Base-by-base conservation (phyloP, 2,113 vertebrate species). In the Apistogramma diplotaenia region DNA sequence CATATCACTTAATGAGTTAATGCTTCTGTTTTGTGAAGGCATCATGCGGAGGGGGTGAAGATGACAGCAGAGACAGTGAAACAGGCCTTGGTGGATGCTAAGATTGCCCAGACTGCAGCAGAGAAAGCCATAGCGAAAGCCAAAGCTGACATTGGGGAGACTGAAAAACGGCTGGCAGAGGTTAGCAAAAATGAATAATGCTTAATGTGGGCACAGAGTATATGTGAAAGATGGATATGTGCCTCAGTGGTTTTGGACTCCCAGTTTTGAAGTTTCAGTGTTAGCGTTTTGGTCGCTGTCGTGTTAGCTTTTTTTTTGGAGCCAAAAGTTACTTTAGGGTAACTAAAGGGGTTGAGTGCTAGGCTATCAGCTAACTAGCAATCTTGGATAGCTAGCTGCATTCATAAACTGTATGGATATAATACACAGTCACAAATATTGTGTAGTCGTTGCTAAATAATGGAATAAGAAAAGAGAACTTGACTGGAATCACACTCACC, bases 51-150 rank as follows among this genome's bases (percentile, higher is more conserved):
- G 74, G 93, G 89, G 0, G 97, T 97, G 53, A 97, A 96, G 88
- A 95, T 89, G 73, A 96, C 96, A 0, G 95, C 96, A 0, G 95
- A 97, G 83, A 94, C 90, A 0, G 97, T 98, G 60, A 96, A 93
- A 79, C 94, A 93, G 49, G 97, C 97, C 0, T 90, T 99, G 87
- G 94, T 94, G 21, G 97, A 97, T 75, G 97, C 97, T 0, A 95
- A 61, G 83, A 92, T 54, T 33, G 96, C 98, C 0, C 98, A 99
- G 91, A 92, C 90, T 4, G 94, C 93, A 60, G 97, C 97, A 0
- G 96, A 97, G 84, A 96, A 95, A 78, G 96, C 97, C 6, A 97
- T 99, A 75, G 93, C 74, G 1, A 95, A 72, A 49, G 97, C 98
- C 25, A 90, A 89, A 0, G 73, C 84, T 18, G 97, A 99, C 89